These are phyloP conservation scores for Hypotaenidia okinawae DNA, from an alignment of 2,797 vertebrate genomes.

Conservation along the genomic window DNA sequence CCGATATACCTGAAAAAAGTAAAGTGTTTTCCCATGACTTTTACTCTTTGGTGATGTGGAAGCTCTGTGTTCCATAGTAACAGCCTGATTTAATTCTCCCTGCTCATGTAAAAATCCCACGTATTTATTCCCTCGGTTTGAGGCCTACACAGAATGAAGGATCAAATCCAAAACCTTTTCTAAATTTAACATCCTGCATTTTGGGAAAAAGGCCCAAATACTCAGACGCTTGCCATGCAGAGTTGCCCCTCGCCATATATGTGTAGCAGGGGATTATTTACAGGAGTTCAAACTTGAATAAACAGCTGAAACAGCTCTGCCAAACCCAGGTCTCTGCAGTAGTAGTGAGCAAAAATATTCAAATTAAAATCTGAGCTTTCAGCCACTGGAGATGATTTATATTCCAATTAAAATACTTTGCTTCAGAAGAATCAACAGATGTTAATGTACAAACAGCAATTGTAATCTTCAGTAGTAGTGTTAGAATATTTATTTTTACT, in stretches of 20 bases:
- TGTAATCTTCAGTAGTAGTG: not conserved
- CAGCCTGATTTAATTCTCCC: not conserved
- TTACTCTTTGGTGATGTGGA: not conserved
- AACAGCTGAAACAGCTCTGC: not conserved
- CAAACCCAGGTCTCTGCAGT: not conserved
- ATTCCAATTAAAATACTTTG: not conserved
- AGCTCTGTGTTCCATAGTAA: not conserved
- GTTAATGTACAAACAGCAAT: not conserved
- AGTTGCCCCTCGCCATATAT: constrained; percentile 56
- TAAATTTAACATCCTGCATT: constrained; percentile 54
- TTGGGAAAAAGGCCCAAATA: constrained; percentile 53
- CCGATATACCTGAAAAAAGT: not conserved
- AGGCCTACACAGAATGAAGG: constrained; percentile 2
- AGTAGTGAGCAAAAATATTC: not conserved
- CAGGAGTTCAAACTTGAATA: constrained; percentile 29
- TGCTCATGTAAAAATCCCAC: not conserved
- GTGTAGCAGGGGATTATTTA: constrained; percentile 51
- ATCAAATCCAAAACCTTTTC: constrained; percentile 46
- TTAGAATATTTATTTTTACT: not conserved
- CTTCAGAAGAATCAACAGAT: not conserved
- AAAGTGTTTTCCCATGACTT: not conserved
- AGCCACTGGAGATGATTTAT: not conserved
- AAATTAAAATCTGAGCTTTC: not conserved
- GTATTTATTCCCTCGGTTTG: not conserved
- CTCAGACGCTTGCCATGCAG: not conserved